phyloP scores from a whole-genome alignment of 2,797 vertebrate species.

The Enteromius paludinosus region DNA sequence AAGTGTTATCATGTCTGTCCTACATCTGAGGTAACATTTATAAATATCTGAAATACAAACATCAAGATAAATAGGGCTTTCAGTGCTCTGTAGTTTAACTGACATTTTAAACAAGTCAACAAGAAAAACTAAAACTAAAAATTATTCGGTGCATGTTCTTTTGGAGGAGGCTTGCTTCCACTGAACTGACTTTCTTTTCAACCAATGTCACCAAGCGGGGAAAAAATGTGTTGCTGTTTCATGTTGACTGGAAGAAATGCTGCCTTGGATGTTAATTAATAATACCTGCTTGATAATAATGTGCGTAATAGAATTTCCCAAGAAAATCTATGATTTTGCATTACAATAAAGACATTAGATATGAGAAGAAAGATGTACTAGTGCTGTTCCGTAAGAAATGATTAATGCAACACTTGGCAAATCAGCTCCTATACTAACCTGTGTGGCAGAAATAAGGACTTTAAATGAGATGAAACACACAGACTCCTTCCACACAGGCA shows the following conservation, averaged over 20 bases:
- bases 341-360: constrained; percentile 13
- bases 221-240: background rate
- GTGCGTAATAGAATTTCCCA: background rate
- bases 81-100: background rate
- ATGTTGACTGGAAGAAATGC: background rate
- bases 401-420: constrained; percentile 10
- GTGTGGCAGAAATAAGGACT: background rate
- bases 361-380: background rate
- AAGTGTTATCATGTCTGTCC: background rate
- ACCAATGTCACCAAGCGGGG: background rate
- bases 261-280: background rate
- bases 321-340: background rate
- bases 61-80: background rate
- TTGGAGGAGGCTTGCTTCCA: background rate
- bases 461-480: constrained; percentile 29
- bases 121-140: background rate
- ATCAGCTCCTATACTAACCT: background rate
- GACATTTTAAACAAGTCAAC: background rate
- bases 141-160: background rate
- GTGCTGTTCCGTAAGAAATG: background rate
- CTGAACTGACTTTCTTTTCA: background rate
- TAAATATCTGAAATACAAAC: background rate
- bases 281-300: background rate
- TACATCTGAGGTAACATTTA: background rate
- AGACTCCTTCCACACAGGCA: constrained; percentile 33